Base-by-base conservation (phyloP, 92 coral and sea anemone genomes). In the Ricordea florida region DNA sequence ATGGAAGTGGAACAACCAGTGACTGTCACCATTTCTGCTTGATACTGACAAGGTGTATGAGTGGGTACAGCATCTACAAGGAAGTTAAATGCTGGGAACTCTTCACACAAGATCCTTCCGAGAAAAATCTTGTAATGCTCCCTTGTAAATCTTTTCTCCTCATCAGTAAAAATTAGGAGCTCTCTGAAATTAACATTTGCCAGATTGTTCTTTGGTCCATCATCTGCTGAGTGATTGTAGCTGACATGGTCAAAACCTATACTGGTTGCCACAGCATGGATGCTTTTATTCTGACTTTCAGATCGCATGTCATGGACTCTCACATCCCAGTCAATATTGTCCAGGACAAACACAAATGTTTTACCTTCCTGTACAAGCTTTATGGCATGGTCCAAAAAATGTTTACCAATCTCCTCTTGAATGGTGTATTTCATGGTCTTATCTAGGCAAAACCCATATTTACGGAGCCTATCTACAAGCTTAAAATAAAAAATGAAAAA, bases 211-310 rank as follows among this genome's bases (percentile, higher is more conserved):
- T 61, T 20, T 6, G 32, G 49, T 1, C 22, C 70, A 17, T 62
- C 22, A 15, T 76, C 67, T 10, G 89, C 83, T 6, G 68, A 26
- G 17, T 74, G 55, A 18, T 42, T 61, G 66, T 60, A 26, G 16
- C 62, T 0, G 10, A 83, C 83, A 21, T 82, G 52, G 47, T 72
- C 82, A 65, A 82, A 74, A 16, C 73, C 88, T 34, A 82, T 74
- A 31, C 83, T 61, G 9, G 76, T 82, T 16, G 88, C 83, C 16
- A 83, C 84, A 28, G 89, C 84, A 67, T 76, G 89, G 3, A 84
- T 80, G 68, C 89, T 76, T 56, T 25, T 67, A 50, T 85, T 85
- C 73, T 85, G 90, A 7, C 42, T 62, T 23, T 72, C 69, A 15
- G 85, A 78, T 1, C 81, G 72, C 81, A 85, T 55, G 26, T 61